Percentiles rank a stretch among this genome's conserved stretches.
These are phyloP conservation scores for Limnephilus marmoratus DNA, from an alignment of 2,888 invertebrate species.

Conservation along the genomic window DNA sequence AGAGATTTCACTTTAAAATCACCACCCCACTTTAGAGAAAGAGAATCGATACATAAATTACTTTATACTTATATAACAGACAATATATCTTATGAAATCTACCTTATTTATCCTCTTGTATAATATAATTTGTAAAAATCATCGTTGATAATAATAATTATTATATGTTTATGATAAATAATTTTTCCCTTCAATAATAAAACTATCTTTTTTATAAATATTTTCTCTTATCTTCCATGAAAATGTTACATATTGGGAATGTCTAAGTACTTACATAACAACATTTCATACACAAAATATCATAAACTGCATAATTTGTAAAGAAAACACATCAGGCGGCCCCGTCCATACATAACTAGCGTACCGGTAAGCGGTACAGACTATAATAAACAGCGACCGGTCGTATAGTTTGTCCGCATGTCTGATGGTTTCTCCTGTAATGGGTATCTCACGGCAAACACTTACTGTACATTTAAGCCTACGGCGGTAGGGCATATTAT, in stretches of 20 bases:
- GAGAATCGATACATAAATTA: slow-evolving; percentile 24
- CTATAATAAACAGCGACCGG: neutral
- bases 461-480: slow-evolving; percentile 38
- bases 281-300: slow-evolving; percentile 61
- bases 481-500: slow-evolving; percentile 38
- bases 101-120: slow-evolving; percentile 54
- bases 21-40: slow-evolving; percentile 24
- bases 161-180: slow-evolving; percentile 50
- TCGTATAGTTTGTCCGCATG: neutral
- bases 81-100: slow-evolving; percentile 61
- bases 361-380: neutral
- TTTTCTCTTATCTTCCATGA: slow-evolving; percentile 56
- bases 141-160: slow-evolving; percentile 58
- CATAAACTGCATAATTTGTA: slow-evolving; percentile 35
- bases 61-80: slow-evolving; percentile 48
- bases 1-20: slow-evolving; percentile 33
- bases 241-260: slow-evolving; percentile 63
- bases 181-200: slow-evolving; percentile 55
- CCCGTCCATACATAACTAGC: neutral
- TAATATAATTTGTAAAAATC: slow-evolving; percentile 63
- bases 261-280: slow-evolving; percentile 65
- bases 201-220: slow-evolving; percentile 59
- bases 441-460: slow-evolving; percentile 49
- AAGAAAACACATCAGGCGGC: slow-evolving; percentile 27
- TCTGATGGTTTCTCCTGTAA: slow-evolving; percentile 20